Conservation (phyloP, 2,797 vertebrate genomes). For the Tenualosa thibaudeaui region DNA sequence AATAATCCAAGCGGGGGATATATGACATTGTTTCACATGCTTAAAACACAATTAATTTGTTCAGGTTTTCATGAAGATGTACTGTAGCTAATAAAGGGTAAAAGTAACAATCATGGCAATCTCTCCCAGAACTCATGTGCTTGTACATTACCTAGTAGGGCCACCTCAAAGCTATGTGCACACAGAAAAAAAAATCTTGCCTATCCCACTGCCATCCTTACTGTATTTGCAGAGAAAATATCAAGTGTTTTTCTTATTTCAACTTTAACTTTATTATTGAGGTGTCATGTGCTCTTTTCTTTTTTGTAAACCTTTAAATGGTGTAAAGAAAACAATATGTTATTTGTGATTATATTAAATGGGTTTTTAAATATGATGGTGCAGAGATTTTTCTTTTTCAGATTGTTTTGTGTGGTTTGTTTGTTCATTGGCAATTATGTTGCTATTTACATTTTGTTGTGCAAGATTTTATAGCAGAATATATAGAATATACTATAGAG, state of each 20-base stretch:
- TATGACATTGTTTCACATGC: background rate
- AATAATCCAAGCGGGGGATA: background rate
- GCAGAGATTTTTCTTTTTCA: background rate
- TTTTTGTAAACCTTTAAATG: conserved; percentile 8
- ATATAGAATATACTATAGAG: conserved; percentile 1
- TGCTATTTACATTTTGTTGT: conserved; percentile 9
- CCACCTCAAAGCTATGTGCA: background rate
- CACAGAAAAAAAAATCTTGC: background rate
- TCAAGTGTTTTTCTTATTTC: conserved; percentile 4
- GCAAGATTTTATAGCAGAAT: conserved; percentile 11
- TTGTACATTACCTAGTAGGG: background rate
- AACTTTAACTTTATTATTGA: background rate
- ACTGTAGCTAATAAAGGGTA: background rate
- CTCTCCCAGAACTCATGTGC: background rate
- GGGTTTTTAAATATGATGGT: conserved; percentile 32
- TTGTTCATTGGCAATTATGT: conserved; percentile 2
- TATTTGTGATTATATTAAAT: conserved; percentile 29
- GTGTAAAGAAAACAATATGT: conserved; percentile 28
- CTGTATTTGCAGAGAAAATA: background rate
- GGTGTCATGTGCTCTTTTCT: conserved; percentile 27
- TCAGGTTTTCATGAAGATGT: background rate
- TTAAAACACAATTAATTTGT: background rate
- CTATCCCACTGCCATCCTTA: background rate
- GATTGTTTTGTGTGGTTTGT: background rate
- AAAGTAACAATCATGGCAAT: background rate